phyloP scores from a whole-genome alignment of 2,113 vertebrate species.

The Nycticebus coucang region DNA sequence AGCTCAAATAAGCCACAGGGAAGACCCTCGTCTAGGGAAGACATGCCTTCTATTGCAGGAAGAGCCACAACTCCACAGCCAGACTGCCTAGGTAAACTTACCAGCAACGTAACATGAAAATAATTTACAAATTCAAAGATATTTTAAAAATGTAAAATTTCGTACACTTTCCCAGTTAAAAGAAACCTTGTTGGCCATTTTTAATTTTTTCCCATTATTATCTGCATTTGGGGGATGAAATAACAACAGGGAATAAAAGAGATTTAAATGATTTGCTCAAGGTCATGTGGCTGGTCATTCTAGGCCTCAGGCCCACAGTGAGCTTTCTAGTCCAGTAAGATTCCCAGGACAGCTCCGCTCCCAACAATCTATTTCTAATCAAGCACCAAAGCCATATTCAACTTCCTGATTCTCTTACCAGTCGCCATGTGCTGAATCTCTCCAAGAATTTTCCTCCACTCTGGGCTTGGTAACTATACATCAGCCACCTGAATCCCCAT shows the following conservation, averaged over 20 bases:
- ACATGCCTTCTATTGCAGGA: no score
- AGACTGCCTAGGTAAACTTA: background rate
- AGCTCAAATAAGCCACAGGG: background rate
- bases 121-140: background rate
- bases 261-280: slow-evolving; percentile 52
- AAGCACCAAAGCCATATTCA: slow-evolving; percentile 14
- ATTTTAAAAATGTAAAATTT: background rate
- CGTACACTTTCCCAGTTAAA: slow-evolving; percentile 24
- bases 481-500: background rate
- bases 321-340: slow-evolving; percentile 42
- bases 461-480: background rate
- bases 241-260: background rate
- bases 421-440: background rate
- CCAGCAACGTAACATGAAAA: background rate
- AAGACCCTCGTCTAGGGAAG: background rate
- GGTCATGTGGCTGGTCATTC: slow-evolving; percentile 31
- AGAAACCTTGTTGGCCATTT: background rate
- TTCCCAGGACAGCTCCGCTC: slow-evolving; percentile 49
- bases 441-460: background rate
- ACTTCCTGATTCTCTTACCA: slow-evolving; percentile 18
- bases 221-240: slow-evolving; percentile 20
- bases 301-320: background rate
- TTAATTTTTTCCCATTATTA: slow-evolving; percentile 38
- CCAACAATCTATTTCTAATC: slow-evolving; percentile 60
- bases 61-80: background rate